These are phyloP conservation scores for Hypanus sabinus DNA, from an alignment of 2,113 vertebrate genomes.

Conservation along the genomic window DNA sequence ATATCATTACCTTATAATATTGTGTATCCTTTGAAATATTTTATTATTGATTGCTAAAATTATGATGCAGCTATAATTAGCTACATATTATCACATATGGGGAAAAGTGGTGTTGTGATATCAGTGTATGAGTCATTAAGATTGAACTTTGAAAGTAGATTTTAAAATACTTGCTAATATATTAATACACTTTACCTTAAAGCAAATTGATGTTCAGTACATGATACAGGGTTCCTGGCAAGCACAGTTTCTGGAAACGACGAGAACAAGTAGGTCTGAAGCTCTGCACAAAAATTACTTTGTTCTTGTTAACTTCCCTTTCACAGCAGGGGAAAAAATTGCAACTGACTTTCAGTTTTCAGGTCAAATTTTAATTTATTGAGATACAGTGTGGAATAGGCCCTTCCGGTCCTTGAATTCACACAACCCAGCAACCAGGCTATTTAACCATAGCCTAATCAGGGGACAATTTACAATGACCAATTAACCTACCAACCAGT, in stretches of 20 bases:
- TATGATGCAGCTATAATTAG: not conserved
- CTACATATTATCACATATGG: not conserved
- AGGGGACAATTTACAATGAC: too few species aligned
- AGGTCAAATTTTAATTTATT: too few species aligned
- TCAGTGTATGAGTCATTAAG: not conserved
- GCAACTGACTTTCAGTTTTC: constrained; percentile 9
- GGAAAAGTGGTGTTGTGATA: not conserved
- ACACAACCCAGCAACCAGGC: too few species aligned
- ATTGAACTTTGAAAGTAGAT: not conserved
- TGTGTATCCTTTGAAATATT: not conserved
- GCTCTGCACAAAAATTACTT: not conserved
- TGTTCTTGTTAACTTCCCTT: not conserved
- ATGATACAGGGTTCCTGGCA: not conserved
- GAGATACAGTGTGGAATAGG: too few species aligned
- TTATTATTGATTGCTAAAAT: constrained; percentile 5
- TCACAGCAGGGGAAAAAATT: not conserved
- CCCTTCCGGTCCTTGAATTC: too few species aligned
- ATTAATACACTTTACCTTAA: not conserved
- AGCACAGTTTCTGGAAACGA: not conserved
- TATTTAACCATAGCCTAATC: too few species aligned
- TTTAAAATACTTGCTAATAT: not conserved
- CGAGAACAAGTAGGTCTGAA: not conserved
- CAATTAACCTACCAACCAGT: too few species aligned
- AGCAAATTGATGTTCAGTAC: not conserved
- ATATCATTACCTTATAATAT: not conserved